A percentile compares a stretch with the other conserved stretches of the same genome.
These are phyloP conservation scores for Takifugu bimaculatus DNA, from an alignment of 2,113 vertebrate genomes.

Conservation along the genomic window DNA sequence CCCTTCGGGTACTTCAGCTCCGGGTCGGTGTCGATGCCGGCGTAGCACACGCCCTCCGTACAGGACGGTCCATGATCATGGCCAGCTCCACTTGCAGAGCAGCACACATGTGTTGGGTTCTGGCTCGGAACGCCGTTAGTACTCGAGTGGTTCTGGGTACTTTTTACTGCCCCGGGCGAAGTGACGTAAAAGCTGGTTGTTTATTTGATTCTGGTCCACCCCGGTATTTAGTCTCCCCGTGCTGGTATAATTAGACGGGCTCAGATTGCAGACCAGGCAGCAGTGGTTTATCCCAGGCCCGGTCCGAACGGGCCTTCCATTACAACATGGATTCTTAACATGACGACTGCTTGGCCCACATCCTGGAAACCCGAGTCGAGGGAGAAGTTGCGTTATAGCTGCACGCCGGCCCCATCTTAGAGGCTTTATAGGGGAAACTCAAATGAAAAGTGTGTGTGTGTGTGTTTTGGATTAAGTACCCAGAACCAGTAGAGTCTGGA, in stretches of 20 bases:
- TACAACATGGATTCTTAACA: slow-evolving; percentile 63
- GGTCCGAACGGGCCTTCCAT: slow-evolving; percentile 49
- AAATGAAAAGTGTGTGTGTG: too few relatives aligned
- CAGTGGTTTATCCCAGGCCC: slow-evolving; percentile 49
- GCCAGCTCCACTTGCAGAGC: slow-evolving; percentile 89
- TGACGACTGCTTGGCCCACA: slow-evolving; percentile 48
- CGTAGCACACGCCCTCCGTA: slow-evolving; percentile 98
- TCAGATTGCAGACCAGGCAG: slow-evolving; percentile 56
- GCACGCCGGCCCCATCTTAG: slow-evolving; percentile 27
- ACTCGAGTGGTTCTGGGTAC: too few relatives aligned
- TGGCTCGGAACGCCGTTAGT: too few relatives aligned
- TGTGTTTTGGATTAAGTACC: too few relatives aligned
- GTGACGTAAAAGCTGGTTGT: not conserved
- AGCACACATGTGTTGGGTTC: not conserved
- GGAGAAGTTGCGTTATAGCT: slow-evolving; percentile 45
- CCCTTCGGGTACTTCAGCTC: slow-evolving; percentile 98
- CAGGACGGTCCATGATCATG: slow-evolving; percentile 98
- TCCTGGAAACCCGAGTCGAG: slow-evolving; percentile 59
- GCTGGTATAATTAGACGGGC: slow-evolving; percentile 54
- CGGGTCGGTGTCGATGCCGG: slow-evolving; percentile 97
- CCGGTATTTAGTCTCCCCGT: slow-evolving; percentile 26
- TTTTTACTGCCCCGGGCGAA: too few relatives aligned
- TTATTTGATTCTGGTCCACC: slow-evolving; percentile 7
- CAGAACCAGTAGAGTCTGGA: too few relatives aligned
- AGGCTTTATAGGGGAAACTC: slow-evolving; percentile 10